phyloP scores from a whole-genome alignment of 2,113 vertebrate genomes.

The Antechinus stuartii region DNA sequence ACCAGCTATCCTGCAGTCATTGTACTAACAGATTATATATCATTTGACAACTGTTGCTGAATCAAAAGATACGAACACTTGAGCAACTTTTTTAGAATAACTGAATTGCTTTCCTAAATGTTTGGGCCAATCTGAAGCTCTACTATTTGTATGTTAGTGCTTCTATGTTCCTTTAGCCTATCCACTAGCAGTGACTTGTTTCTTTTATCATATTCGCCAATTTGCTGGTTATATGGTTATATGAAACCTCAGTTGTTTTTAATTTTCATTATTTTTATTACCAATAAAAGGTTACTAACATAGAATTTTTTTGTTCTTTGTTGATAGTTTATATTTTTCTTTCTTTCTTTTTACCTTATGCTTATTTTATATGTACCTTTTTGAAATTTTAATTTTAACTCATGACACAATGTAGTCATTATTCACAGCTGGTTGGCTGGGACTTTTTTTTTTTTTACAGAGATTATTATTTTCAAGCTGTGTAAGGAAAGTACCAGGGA shows the following conservation, averaged over 20 bases:
- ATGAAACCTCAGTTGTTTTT: not conserved
- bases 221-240: conserved; percentile 17
- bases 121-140: not conserved
- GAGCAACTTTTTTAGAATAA: not conserved
- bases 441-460: conserved; percentile 7
- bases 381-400: conserved; percentile 11
- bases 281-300: not conserved
- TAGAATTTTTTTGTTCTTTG: not conserved
- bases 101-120: not conserved
- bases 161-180: not conserved
- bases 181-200: not conserved
- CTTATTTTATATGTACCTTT: not conserved
- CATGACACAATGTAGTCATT: conserved; percentile 10
- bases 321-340: not conserved
- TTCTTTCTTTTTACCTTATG: not conserved
- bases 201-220: conserved; percentile 12
- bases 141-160: not conserved
- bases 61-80: not conserved
- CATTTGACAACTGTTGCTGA: not conserved
- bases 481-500: not conserved
- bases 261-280: not conserved
- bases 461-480: conserved; percentile 31
- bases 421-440: conserved; percentile 16
- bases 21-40: not conserved
- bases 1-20: not conserved